Base-by-base conservation (phyloP, 2,888 invertebrate species). In the Xestia sexstrigata region DNA sequence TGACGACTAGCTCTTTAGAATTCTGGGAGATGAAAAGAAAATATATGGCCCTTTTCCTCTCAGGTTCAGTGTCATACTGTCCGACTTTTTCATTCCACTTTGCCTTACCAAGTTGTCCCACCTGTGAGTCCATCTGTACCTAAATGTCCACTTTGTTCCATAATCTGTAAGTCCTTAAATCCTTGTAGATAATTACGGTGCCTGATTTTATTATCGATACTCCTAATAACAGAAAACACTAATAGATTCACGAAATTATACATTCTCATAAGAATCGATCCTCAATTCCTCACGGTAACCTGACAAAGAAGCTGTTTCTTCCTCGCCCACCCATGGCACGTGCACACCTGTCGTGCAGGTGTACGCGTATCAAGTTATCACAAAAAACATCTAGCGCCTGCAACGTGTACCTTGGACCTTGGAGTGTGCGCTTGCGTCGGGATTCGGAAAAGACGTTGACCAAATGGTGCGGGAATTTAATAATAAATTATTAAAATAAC, bases 281-380 rank as follows among this genome's bases (percentile, higher is more conserved):
- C 30, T n/a, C 39, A 70, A 55, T 55, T 45, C 23, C 35, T 71
- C 26, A 45, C 3, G 11, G 15, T n/a, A 49, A 23, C 13, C 49
- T 63, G 45, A 58, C 78, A 70, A 68, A 72, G 78, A 74, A 78
- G 86, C 55, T 75, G 47, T 66, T 75, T 58, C 58, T 78, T 67
- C 70, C 30, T 49, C 73, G 86, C 58, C 79, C 76, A 76, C 73
- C 79, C 70, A 65, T 73, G 83, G 84, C 89, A 86, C 90, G 87
- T 76, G 87, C 82, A 52, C 92, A 92, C 87, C 92, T 92, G 92
- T 78, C 82, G 15, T 63, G 85, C 91, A 92, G 92, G 90, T 91
- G 91, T 55, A 66, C 71, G 39, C 70, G 72, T 89, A 82, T 88
- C 76, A 63, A 55, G 71, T 88, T 84, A 70, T 76, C 69, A 86